Evolutionary conservation across 1,140 invertebrate species (phyloP), one percentile per base, ranked within the genome.

Genomic region (Druon quercuslanigerum): DNA sequence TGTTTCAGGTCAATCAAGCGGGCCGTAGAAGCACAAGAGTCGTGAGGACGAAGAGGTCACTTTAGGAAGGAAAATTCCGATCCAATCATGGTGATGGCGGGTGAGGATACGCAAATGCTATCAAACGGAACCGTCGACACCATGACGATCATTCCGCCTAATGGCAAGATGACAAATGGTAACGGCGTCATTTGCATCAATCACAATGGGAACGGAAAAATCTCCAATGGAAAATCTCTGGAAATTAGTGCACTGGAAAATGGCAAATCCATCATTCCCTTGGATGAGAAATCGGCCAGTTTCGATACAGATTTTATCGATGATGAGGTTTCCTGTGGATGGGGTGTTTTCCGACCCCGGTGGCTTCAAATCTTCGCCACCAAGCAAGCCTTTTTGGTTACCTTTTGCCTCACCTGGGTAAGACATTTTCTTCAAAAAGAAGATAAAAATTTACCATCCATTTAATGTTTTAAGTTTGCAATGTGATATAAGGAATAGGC

Each of bases 361-460:
- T 97, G 95, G 95, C 85, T 96, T 33, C 94, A 96, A 76, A 92
- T 92, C 13, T 96, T 97, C 84, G 96, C 96, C 33, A 97, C 96
- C n/a, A 98, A 97, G 81, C 95, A 97, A 85, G 93, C 96, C 25
- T 98, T 98, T 89, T 94, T 98, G 89, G 93, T 95, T 74, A 95
- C 96, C 11, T 98, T 98, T 90, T 96, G 97, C 84, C 92, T 96
- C 75, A 96, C 96, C 17, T 97, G 96, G 94, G 96, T 91, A 74
- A 79, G 87, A 81, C 9, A 40, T 57, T 52, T 74, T 73, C 25
- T 40, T n/a, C 2, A 70, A 20, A 51, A 75, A 13, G 14, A 13
- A 12, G 14, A 46, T 5, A 0, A 9, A 46, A 9, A 46, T 46
- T 9, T 11, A 46, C 8, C 9, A 46, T 46, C 2, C 9, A 1